Base-by-base conservation (phyloP, 2,888 invertebrate genomes). In the Ichneumon xanthorius region DNA sequence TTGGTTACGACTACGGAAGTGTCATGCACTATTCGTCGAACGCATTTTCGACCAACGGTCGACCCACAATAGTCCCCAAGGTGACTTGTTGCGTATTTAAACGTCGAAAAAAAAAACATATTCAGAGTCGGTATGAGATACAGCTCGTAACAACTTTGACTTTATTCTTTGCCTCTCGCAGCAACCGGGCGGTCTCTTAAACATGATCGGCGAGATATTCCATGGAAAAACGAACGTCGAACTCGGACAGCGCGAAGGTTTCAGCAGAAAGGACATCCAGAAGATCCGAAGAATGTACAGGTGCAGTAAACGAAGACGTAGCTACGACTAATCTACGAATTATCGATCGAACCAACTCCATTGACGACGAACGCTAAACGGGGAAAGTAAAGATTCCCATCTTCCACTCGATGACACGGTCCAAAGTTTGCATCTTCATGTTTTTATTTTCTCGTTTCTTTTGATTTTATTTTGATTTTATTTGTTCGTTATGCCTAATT, bases 11-110 rank as follows among this genome's bases (percentile, higher is more conserved):
- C 93, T 97, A 96, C 92, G 95, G 96, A 89, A 97, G 97, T 88
- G 97, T 97, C 0, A 97, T 97, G 97, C 97, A 97, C 92, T 97
- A 97, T 93, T 97, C 97, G 0, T 95, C 95, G 30, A 96, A 95
- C 70, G 97, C 97, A 4, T 97, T 97, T 94, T 96, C 97, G 2
- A 95, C 91, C 81, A 97, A 97, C 92, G 95, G 96, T 7, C 94
- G 95, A 89, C 96, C 96, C 19, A 97, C 97, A 0, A 97, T 97
- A 75, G 94, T 96, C 50, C 94, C 97, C 0, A 96, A 95, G 95
- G 97, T 97, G 92, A 58, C 0, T 58, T 9, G 11, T 19, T 55
- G 4, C 6, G 26, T 33, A n/a, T n/a, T 58, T 33, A 33, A 7
- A 58, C 26, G 58, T 4, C 58, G 11, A 26, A 26, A 4, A 4